phyloP scores from a whole-genome alignment of 2,888 invertebrate genomes.

The Phalangium opilio region DNA sequence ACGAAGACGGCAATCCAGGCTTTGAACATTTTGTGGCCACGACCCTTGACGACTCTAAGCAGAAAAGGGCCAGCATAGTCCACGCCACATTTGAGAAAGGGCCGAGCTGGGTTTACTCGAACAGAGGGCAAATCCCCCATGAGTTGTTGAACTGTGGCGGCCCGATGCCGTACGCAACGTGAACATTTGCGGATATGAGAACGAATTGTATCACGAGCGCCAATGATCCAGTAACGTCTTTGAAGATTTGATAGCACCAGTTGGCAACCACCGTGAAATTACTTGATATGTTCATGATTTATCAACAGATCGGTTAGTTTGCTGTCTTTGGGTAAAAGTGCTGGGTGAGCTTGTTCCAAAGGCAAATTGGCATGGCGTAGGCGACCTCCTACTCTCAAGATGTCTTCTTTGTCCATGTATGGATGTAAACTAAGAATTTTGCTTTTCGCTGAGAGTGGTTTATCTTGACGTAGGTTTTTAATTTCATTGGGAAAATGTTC shows the following conservation, averaged over 20 bases:
- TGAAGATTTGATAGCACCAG: neutral
- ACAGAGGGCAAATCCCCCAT: conserved; percentile 6
- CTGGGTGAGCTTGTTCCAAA: conserved; percentile 13
- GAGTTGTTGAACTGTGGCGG: neutral
- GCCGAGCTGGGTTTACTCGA: neutral
- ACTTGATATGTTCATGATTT: conserved; percentile 8
- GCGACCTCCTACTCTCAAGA: no score
- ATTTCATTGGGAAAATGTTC: no score
- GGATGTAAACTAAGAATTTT: no score
- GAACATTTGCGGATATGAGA: conserved; percentile 4
- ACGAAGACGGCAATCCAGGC: conserved; percentile 11
- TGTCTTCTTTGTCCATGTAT: no score
- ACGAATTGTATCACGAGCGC: neutral
- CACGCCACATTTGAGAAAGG: conserved; percentile 1
- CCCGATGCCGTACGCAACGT: conserved; percentile 1
- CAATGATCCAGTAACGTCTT: conserved; percentile 5
- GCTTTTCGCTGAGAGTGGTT: no score
- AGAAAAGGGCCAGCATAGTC: conserved; percentile 10
- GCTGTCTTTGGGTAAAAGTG: conserved; percentile 15
- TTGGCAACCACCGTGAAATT: conserved; percentile 13
- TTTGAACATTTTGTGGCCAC: conserved; percentile 5
- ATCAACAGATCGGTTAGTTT: conserved; percentile 12
- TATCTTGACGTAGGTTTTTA: no score
- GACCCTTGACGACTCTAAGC: conserved; percentile 1
- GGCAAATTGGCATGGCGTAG: conserved; percentile 7